These are phyloP conservation scores for Gerris lacustris DNA, from an alignment of 2,888 invertebrate species.

Conservation along the genomic window DNA sequence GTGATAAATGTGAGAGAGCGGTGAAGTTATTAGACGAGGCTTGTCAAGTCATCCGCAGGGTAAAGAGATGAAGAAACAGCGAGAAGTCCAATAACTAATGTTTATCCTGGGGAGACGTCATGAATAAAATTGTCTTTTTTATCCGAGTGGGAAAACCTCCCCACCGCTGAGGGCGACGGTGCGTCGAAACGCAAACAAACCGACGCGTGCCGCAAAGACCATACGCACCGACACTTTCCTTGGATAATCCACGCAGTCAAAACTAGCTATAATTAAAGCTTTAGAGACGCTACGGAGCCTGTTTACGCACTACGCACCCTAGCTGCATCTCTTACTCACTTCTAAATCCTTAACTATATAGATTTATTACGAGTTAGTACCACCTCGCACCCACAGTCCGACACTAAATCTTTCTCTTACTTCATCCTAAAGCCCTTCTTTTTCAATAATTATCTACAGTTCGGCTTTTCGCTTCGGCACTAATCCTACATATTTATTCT, in stretches of 20 bases:
- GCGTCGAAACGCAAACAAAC: slow-evolving; percentile 1
- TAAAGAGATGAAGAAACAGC: background rate
- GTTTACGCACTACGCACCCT: too few species aligned
- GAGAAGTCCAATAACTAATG: slow-evolving; percentile 15
- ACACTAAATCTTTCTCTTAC: background rate
- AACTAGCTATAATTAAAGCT: background rate
- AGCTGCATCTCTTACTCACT: too few species aligned
- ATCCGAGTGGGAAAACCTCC: slow-evolving; percentile 1
- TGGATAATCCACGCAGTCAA: background rate
- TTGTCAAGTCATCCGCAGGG: background rate
- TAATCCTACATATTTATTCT: too few species aligned
- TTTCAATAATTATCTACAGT: background rate
- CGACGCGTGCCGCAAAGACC: background rate
- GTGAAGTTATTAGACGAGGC: background rate
- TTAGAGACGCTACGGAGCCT: background rate
- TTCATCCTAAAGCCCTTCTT: background rate
- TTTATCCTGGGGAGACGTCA: slow-evolving; percentile 14
- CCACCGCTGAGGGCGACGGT: background rate
- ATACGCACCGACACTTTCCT: background rate
- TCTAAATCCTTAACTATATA: too few species aligned
- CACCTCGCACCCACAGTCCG: background rate
- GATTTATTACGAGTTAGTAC: background rate
- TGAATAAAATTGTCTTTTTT: slow-evolving; percentile 21
- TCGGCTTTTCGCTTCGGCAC: background rate
- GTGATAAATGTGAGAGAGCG: too few species aligned